These are phyloP conservation scores for Drosophila acutilabella DNA, from an alignment of 2,888 invertebrate species.

Conservation along the genomic window DNA sequence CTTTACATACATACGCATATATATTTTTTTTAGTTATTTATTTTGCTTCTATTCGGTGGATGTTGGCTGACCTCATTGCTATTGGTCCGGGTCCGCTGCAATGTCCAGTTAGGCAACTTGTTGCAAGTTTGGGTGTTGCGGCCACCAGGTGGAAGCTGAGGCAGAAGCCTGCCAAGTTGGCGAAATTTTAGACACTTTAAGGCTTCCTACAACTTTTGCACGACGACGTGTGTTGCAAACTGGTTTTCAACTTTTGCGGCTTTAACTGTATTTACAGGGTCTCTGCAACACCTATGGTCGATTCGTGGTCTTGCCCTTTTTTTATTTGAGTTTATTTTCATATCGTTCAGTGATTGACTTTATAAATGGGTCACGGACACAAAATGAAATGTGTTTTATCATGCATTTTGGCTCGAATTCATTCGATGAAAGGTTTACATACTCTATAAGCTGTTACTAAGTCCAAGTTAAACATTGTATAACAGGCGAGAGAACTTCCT, in stretches of 20 bases:
- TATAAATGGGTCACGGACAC: constrained; percentile 74
- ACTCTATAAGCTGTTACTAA: background rate
- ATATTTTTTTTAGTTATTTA: background rate
- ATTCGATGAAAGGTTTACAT: no score
- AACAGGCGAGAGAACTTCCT: constrained; percentile 16
- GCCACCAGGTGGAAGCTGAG: constrained; percentile 25
- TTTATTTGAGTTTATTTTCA: constrained; percentile 27
- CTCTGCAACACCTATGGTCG: constrained; percentile 1
- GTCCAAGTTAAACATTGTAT: constrained; percentile 9
- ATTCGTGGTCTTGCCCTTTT: constrained; percentile 40
- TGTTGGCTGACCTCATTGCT: constrained; percentile 67
- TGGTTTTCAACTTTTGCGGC: constrained; percentile 22
- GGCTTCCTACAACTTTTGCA: constrained; percentile 63
- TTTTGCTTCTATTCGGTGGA: background rate
- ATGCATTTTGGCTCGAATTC: background rate
- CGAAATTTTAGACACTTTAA: constrained; percentile 77
- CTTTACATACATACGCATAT: background rate
- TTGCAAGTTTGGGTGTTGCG: constrained; percentile 48
- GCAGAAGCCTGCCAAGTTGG: constrained; percentile 78
- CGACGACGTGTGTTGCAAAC: constrained; percentile 8
- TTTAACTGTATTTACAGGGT: constrained; percentile 29
- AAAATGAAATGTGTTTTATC: constrained; percentile 27
- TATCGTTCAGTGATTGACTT: constrained; percentile 42
- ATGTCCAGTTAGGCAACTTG: constrained; percentile 76
- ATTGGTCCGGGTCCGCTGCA: constrained; percentile 51